These are phyloP conservation scores for Pitangus sulphuratus DNA, from an alignment of 2,797 vertebrate species.

Conservation along the genomic window DNA sequence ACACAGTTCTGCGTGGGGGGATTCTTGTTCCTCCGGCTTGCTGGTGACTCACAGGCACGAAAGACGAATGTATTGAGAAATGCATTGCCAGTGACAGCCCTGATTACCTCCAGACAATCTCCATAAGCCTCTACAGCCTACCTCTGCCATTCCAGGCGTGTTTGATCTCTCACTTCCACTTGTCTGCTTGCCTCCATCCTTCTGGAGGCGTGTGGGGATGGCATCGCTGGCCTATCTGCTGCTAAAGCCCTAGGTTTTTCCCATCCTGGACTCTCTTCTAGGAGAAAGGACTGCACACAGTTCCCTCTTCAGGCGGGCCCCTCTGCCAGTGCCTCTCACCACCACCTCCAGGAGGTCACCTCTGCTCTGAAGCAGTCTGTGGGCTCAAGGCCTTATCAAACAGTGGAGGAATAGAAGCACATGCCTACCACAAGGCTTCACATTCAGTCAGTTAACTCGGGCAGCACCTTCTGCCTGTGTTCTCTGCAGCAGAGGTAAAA, in stretches of 20 bases:
- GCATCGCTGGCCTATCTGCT: not conserved
- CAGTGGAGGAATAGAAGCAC: not conserved
- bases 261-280: not conserved
- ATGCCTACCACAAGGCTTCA: not conserved
- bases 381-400: not conserved
- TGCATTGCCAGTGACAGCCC: not conserved
- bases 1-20: not conserved
- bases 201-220: rapidly evolving
- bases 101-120: not conserved
- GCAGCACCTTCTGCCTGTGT: not conserved
- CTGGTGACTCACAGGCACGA: not conserved
- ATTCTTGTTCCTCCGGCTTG: not conserved
- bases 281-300: not conserved
- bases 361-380: not conserved
- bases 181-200: not conserved
- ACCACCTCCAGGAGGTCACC: not conserved
- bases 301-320: not conserved
- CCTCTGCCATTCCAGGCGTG: not conserved
- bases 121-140: not conserved
- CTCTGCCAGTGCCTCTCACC: not conserved
- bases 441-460: not conserved
- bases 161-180: not conserved
- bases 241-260: not conserved
- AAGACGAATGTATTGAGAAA: not conserved
- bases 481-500: not conserved